Conservation (phyloP, 2,113 vertebrate species). For the Mustelus asterias region DNA sequence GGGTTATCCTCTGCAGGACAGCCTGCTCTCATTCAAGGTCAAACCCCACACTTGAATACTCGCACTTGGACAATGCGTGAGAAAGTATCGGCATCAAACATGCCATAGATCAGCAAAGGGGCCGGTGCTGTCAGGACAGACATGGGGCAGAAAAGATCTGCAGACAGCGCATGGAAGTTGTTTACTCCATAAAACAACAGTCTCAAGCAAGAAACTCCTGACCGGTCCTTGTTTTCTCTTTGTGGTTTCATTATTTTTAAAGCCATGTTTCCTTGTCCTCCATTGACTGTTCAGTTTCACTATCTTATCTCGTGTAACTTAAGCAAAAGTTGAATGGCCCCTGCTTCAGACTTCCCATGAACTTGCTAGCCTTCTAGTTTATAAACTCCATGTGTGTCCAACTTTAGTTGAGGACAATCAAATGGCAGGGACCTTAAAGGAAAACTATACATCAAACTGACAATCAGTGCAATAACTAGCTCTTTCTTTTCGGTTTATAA, state of each 20-base stretch:
- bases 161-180: not conserved
- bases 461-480: not conserved
- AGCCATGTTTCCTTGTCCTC: not conserved
- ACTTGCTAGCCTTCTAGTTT: not conserved
- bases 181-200: not conserved
- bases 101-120: not conserved
- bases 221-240: not conserved
- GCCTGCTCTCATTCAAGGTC: not conserved
- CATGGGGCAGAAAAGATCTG: not conserved
- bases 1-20: not conserved
- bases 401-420: not conserved
- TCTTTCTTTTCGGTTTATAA: not conserved
- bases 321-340: not conserved
- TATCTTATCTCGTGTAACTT: not conserved
- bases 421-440: not conserved
- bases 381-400: not conserved
- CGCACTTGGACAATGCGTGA: not conserved
- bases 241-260: not conserved
- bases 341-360: not conserved
- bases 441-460: not conserved
- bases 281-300: not conserved
- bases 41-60: not conserved
- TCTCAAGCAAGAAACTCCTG: not conserved
- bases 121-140: not conserved
- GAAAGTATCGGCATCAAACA: not conserved